Base-by-base conservation (phyloP, 1,140 invertebrate genomes). In the Catajapyx aquilonaris region DNA sequence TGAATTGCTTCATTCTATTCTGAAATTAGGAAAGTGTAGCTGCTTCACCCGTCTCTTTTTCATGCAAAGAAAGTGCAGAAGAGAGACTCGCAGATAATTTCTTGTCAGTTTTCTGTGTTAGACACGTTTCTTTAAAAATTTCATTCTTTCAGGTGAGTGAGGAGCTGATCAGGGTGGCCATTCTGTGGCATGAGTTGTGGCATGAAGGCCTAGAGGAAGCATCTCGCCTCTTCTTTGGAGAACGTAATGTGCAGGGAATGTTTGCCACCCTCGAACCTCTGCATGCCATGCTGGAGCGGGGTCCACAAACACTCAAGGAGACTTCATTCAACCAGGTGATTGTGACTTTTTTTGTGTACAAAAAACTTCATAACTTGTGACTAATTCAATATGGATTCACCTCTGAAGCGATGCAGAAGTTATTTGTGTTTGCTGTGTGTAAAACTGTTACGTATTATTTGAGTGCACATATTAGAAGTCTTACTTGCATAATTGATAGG, bases 161-260 rank as follows among this genome's bases (percentile, higher is more conserved):
- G 48, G 95, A 99, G 55, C 60, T 99, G 17, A 98, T 99, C 35
- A 65, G 94, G 38, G 91, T 98, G 1, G 93, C 94, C 4, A 99
- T 99, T 41, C 59, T 99, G 1, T 99, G 95, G 94, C 94, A 99
- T 56, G 95, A 99, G 55, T 73, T 94, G 43, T 99, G 94, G 94
- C 87, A 97, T 54, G 93, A 97, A 57, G 91, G 88, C 0, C 55
- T 99, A 5, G 95, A 99, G 56, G 94, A 99, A 62, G 93, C 95
- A 0, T 95, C 87, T 10, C 60, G 84, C 41, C 64, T 96, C 4
- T 98, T 95, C 53, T 98, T 98, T 56, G 91, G 88, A 0, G 93
- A 97, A 53, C 67, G 76, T 34, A 90, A 95, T 50, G 73, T 93
- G 0, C 76, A 81, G 37, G 90, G 84, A 10, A 98, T 98, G 94